Percentiles rank a stretch among this genome's conserved stretches.
Conservation (phyloP, 1,140 invertebrate species). For the Drosophila busckii region DNA sequence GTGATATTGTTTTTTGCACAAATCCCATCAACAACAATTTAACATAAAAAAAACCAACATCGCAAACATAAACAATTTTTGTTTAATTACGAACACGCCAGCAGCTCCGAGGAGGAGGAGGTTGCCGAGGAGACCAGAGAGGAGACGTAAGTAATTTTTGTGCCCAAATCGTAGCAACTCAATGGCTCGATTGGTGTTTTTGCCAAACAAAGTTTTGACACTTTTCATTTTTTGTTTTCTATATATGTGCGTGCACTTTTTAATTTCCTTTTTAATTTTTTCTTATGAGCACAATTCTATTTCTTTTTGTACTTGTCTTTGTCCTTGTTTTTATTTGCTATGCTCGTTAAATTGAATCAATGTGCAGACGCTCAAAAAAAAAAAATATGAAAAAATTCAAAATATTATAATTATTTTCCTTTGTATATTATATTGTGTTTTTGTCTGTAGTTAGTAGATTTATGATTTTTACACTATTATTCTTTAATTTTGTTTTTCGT, state of each 20-base stretch:
- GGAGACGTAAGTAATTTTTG: constrained; percentile 83
- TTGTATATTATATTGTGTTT: constrained; percentile 33
- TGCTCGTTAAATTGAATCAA: constrained; percentile 36
- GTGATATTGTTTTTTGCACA: constrained; percentile 56
- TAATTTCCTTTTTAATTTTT: constrained; percentile 16
- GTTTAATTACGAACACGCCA: constrained; percentile 67
- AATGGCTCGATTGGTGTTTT: constrained; percentile 59
- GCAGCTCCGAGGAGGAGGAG: constrained; percentile 84
- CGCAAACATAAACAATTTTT: constrained; percentile 12
- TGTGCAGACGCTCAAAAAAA: constrained; percentile 38
- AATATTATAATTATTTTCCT: too few species aligned
- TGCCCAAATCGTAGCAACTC: constrained; percentile 51
- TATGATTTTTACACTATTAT: constrained; percentile 42
- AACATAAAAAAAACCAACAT: constrained; percentile 13
- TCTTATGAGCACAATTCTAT: constrained; percentile 20
- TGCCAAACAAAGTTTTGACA: background rate
- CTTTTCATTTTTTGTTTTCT: background rate
- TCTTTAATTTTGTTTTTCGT: constrained; percentile 51
- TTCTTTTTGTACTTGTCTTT: constrained; percentile 32
- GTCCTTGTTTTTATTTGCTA: constrained; percentile 33
- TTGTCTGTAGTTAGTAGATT: constrained; percentile 61
- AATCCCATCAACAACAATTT: constrained; percentile 27
- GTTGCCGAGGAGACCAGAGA: constrained; percentile 82
- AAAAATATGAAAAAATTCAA: too few species aligned
- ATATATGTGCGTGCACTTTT: constrained; percentile 30